These are phyloP conservation scores for Leucosticte australis DNA, from an alignment of 2,113 vertebrate genomes.

Conservation along the genomic window DNA sequence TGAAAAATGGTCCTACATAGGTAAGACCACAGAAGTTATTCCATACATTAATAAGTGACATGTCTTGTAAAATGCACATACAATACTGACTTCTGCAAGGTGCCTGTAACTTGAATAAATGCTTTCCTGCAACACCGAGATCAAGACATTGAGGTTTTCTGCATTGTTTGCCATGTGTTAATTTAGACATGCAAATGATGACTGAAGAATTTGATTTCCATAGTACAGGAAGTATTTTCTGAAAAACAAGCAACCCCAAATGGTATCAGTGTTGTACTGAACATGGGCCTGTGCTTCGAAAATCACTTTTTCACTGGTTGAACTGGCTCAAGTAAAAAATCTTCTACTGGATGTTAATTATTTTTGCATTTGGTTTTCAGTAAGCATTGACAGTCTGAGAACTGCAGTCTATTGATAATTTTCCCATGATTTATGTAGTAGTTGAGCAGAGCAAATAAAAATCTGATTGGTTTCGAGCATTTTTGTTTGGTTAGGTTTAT, in stretches of 20 bases:
- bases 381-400: background rate
- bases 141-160: background rate
- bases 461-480: background rate
- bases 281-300: background rate
- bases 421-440: background rate
- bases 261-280: background rate
- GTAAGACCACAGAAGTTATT: background rate
- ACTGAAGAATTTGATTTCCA: background rate
- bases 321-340: background rate
- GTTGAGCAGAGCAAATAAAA: background rate
- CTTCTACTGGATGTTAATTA: background rate
- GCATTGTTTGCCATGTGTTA: background rate
- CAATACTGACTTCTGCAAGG: background rate
- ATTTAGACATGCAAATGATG: conserved; percentile 38
- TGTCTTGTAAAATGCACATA: background rate
- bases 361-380: background rate
- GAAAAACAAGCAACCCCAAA: background rate
- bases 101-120: background rate
- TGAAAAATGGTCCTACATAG: background rate
- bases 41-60: background rate
- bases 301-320: background rate
- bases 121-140: background rate
- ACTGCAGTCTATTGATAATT: background rate
- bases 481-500: background rate
- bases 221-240: background rate